phyloP scores from a whole-genome alignment of 2,797 vertebrate genomes.

The Atherinosoma microstoma region DNA sequence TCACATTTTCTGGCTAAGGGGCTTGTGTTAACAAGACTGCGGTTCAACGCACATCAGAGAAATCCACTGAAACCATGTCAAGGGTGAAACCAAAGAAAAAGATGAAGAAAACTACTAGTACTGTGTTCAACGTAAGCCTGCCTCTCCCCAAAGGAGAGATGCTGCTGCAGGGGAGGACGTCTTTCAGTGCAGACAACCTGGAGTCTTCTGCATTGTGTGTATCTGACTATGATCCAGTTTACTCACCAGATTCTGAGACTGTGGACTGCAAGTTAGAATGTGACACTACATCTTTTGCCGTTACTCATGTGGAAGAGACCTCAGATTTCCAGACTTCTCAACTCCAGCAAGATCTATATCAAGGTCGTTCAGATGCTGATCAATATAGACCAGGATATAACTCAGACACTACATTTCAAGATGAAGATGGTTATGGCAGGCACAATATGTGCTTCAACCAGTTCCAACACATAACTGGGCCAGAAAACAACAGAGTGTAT shows the following conservation, averaged over 20 bases:
- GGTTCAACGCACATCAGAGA: neutral
- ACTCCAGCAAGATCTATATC: slow-evolving; percentile 4
- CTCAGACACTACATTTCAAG: slow-evolving; percentile 3
- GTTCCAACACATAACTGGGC: neutral
- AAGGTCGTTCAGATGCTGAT: neutral
- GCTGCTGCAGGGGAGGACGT: slow-evolving; percentile 70
- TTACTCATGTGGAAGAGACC: neutral
- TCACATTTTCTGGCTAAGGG: slow-evolving; percentile 41
- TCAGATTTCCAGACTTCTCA: neutral
- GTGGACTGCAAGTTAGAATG: slow-evolving; percentile 8
- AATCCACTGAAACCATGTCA: neutral
- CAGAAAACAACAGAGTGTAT: neutral
- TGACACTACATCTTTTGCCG: neutral
- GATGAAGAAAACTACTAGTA: slow-evolving; percentile 9
- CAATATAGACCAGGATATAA: neutral
- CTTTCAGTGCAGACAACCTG: slow-evolving; percentile 45
- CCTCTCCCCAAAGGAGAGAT: slow-evolving; percentile 62
- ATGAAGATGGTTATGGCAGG: neutral
- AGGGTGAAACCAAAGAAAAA: slow-evolving; percentile 6
- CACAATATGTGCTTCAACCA: neutral
- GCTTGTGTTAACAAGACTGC: slow-evolving; percentile 5
- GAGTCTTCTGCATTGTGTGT: neutral
- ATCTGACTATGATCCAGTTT: neutral
- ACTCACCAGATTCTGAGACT: neutral
- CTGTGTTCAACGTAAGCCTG: slow-evolving; percentile 80